Percentiles rank a stretch among this genome's conserved stretches.
These are phyloP conservation scores for Ascidia mentula DNA, from an alignment of 23 tunicate genomes.

Conservation along the genomic window DNA sequence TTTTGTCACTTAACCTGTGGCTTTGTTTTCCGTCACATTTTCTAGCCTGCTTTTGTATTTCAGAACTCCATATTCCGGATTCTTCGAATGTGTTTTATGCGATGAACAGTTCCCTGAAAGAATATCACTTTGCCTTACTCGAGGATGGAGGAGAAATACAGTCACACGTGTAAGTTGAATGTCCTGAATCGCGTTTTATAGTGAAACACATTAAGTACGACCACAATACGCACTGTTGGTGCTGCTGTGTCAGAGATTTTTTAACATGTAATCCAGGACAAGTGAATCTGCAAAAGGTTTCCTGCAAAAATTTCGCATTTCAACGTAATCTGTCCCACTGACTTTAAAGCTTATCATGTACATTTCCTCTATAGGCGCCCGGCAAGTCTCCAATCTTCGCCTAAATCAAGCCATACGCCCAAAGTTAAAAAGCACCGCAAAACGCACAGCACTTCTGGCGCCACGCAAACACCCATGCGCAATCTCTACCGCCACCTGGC, in stretches of 20 bases:
- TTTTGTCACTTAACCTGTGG: neutral
- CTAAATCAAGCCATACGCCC: neutral
- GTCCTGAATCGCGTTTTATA: no score
- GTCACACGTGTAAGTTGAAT: constrained; percentile 7
- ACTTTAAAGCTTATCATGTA: neutral
- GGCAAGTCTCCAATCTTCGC: neutral
- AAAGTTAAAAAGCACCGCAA: constrained; percentile 29
- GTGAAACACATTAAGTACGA: no score
- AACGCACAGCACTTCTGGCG: constrained; percentile 31
- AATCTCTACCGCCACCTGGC: constrained; percentile 53
- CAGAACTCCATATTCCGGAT: constrained; percentile 70
- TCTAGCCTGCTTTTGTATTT: constrained; percentile 9
- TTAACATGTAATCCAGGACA: no score
- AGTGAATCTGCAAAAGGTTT: no score
- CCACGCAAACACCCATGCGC: constrained; percentile 50
- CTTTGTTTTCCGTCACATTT: neutral
- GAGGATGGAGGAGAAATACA: constrained; percentile 76
- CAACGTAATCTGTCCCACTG: neutral
- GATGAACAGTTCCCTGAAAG: constrained; percentile 56
- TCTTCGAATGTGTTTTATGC: constrained; percentile 79
- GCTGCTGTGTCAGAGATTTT: no score
- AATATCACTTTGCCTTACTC: constrained; percentile 53
- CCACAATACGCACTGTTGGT: no score
- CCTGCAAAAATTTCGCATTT: no score
- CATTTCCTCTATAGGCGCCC: neutral